A percentile compares a stretch with the other conserved stretches of the same genome.
Evolutionary conservation across 2,888 invertebrate species (phyloP).

Genomic region (Cerastis rubricosa): DNA sequence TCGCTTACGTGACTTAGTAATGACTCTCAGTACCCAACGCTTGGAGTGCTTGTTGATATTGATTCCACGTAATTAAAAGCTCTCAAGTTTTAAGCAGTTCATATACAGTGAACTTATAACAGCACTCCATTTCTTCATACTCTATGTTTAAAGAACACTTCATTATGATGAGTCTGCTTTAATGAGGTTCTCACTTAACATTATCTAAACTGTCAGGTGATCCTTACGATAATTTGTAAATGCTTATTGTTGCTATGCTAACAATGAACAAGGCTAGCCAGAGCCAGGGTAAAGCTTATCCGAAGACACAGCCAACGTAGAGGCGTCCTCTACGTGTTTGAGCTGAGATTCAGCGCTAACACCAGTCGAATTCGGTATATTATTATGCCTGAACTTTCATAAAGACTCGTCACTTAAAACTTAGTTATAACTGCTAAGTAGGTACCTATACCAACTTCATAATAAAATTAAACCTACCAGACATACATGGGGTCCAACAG

Average conservation of each 20-base stretch:
- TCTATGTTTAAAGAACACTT: slow-evolving; percentile 26
- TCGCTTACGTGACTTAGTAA: not conserved
- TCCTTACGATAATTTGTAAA: not conserved
- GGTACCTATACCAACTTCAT: not conserved
- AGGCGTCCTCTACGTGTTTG: too few relatives aligned
- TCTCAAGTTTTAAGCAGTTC: not conserved
- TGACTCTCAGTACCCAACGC: not conserved
- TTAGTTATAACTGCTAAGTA: not conserved
- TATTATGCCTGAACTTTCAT: not conserved
- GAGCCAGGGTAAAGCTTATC: not conserved
- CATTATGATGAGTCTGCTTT: slow-evolving; percentile 38
- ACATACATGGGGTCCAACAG: not conserved
- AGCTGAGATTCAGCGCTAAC: not conserved
- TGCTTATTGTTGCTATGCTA: slow-evolving; percentile 11
- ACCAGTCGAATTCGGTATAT: not conserved
- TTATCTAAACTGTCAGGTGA: slow-evolving; percentile 30
- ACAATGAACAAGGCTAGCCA: not conserved
- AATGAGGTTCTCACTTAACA: slow-evolving; percentile 35
- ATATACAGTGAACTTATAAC: not conserved
- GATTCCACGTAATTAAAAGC: not conserved
- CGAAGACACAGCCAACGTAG: too few relatives aligned
- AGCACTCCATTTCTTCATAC: slow-evolving; percentile 16
- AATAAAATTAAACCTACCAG: not conserved
- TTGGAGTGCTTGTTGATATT: not conserved
- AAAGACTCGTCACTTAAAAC: too few relatives aligned